These are phyloP conservation scores for Takifugu flavidus DNA, from an alignment of 2,113 vertebrate species.

Conservation along the genomic window DNA sequence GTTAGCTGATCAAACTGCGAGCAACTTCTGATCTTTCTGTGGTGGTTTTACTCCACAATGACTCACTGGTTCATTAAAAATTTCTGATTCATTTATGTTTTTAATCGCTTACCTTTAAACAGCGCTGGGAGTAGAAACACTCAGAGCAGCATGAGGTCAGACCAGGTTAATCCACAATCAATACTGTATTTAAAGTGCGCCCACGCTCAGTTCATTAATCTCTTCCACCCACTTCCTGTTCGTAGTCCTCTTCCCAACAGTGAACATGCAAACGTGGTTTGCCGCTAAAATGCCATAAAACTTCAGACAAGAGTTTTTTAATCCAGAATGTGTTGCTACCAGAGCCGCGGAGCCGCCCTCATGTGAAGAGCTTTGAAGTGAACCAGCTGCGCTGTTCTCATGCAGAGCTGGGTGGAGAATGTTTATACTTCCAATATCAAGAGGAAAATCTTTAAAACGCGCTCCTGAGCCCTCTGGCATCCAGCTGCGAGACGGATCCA, in stretches of 20 bases:
- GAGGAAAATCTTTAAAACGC: constrained; percentile 4
- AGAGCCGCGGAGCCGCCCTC: neutral
- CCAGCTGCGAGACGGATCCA: neutral
- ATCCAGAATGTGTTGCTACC: neutral
- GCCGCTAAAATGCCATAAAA: too few species aligned
- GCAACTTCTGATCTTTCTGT: too few species aligned
- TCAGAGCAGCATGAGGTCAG: neutral
- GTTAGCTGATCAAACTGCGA: too few species aligned
- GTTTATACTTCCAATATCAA: constrained; percentile 5
- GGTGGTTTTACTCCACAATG: too few species aligned
- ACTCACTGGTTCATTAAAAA: too few species aligned
- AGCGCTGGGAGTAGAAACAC: neutral
- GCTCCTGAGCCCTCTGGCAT: neutral
- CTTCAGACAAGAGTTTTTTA: too few species aligned
- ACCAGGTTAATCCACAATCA: constrained; percentile 11
- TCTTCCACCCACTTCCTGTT: neutral
- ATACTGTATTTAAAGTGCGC: neutral
- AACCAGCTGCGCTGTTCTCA: neutral
- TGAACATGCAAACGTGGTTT: too few species aligned
- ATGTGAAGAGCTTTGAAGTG: neutral
- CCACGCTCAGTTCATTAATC: constrained; percentile 5
- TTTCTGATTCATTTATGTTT: too few species aligned
- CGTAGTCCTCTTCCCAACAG: neutral
- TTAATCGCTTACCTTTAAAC: too few species aligned
- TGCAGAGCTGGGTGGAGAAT: constrained; percentile 2